Evolutionary conservation across 2,113 vertebrate species (phyloP), one percentile per base, ranked within the genome.

Genomic region (Hirundichthys speculiger): DNA sequence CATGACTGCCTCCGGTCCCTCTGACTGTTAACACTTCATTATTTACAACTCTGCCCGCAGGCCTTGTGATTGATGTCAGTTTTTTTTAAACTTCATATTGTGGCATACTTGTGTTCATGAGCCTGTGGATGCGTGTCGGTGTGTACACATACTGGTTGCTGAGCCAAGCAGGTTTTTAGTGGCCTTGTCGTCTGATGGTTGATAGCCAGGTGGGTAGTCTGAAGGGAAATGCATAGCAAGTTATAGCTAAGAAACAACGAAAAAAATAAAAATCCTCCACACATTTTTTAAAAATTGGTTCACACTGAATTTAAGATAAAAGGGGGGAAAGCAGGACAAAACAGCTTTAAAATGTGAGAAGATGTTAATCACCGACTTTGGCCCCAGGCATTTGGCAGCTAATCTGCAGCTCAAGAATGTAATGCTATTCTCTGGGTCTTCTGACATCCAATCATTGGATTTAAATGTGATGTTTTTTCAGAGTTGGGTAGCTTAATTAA

Each of bases 101-200:
- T 12, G 13, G 13, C 3, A 41, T 41, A 41, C 15, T 13, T 43
- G n/a, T 15, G 15, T 15, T 45, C 3, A 3, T 45, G 30, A 34
- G 30, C 30, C 30, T 34, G 13, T 45, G n/a, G 46, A 8, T 41
- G 39, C 11, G 18, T 47, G 0, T 55, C 11, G 12, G 24, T 45
- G 14, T 67, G 40, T 42, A 20, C 80, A 95, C 97, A 79, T 88
- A 99, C 98, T 98, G 80, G 95, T 98, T 69, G 98, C 98, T 75
- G 96, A 98, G 54, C 97, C 97, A 69, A 99, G 94, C 62, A 99
- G 91, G 88, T 98, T 98, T 89, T 98, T 98, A 19, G 97, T 95
- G 54, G 94, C 89, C 82, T 97, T 97, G 85, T 98, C 98, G 83
- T 99, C 98, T 20, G 92, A 91, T 2, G 93, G 94, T 77, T 90